Evolutionary conservation across 2,888 invertebrate genomes (phyloP).

Genomic region (Yponomeuta malinellus): DNA sequence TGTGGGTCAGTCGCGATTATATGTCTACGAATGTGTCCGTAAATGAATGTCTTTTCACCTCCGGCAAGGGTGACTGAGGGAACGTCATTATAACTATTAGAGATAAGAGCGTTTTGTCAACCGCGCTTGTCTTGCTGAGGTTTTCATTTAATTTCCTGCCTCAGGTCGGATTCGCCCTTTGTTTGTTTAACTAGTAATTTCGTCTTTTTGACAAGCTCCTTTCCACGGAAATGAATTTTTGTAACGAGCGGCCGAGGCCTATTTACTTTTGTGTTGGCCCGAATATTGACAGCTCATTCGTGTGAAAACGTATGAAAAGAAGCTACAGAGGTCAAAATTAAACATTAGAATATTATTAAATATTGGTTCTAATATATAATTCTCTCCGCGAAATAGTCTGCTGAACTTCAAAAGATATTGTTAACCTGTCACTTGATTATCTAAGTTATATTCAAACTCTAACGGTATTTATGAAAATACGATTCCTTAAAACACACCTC

Average conservation of each 20-base stretch:
- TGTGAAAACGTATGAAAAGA: conserved; percentile 8
- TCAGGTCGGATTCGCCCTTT: conserved; percentile 57
- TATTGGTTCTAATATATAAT: too few species aligned
- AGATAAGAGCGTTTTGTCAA: conserved; percentile 60
- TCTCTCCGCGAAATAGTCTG: too few species aligned
- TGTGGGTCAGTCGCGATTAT: neutral
- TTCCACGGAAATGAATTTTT: conserved; percentile 62
- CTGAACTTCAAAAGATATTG: too few species aligned
- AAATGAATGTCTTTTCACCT: conserved; percentile 48
- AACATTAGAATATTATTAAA: too few species aligned
- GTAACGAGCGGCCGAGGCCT: conserved; percentile 29
- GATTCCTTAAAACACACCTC: too few species aligned
- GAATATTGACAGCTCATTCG: conserved; percentile 15
- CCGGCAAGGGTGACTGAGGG: conserved; percentile 42
- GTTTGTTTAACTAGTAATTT: conserved; percentile 71
- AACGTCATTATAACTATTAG: conserved; percentile 57
- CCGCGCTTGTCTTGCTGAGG: conserved; percentile 47
- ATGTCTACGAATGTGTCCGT: neutral
- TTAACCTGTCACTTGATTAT: too few species aligned
- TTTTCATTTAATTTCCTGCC: conserved; percentile 72
- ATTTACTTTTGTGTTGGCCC: conserved; percentile 3
- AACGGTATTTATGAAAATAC: too few species aligned
- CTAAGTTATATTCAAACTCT: too few species aligned
- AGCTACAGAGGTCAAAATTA: neutral
- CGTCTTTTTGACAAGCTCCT: conserved; percentile 64